A percentile compares a stretch with the other conserved stretches of the same genome.
Evolutionary conservation across 2,797 vertebrate species (phyloP).

Genomic region (Semotilus atromaculatus): DNA sequence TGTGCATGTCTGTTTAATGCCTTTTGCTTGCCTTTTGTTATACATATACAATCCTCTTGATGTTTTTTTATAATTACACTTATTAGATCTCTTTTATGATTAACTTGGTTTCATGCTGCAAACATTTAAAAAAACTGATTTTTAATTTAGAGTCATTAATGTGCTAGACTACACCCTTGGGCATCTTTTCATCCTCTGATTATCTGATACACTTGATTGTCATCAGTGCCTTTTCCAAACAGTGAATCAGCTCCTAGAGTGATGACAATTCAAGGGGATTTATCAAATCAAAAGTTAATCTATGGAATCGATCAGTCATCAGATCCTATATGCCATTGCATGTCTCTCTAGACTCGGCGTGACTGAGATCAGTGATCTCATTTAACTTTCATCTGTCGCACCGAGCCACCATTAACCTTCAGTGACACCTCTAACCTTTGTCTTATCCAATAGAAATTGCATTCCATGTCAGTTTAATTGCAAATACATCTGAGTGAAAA

Average conservation of each 20-base stretch:
- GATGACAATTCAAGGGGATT: slow-evolving; percentile 54
- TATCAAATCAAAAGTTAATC: slow-evolving; percentile 60
- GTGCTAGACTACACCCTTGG: slow-evolving; percentile 29
- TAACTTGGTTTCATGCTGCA: not conserved
- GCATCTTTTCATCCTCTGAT: slow-evolving; percentile 26
- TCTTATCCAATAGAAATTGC: slow-evolving; percentile 58
- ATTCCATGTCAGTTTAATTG: slow-evolving; percentile 57
- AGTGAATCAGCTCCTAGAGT: slow-evolving; percentile 37
- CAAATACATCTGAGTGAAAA: slow-evolving; percentile 53
- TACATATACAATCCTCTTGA: not conserved
- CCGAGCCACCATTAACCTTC: slow-evolving; percentile 61
- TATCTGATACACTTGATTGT: slow-evolving; percentile 39
- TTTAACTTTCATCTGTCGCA: slow-evolving; percentile 57
- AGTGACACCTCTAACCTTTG: slow-evolving; percentile 61
- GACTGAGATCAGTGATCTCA: slow-evolving; percentile 58
- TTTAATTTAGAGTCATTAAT: slow-evolving; percentile 15
- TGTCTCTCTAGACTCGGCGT: slow-evolving; percentile 43
- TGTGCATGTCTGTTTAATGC: slow-evolving; percentile 53
- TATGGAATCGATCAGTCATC: slow-evolving; percentile 58
- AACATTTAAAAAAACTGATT: not conserved
- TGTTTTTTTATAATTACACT: not conserved
- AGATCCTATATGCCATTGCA: slow-evolving; percentile 47
- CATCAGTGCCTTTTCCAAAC: slow-evolving; percentile 28
- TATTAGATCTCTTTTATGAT: not conserved
- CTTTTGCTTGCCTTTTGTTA: slow-evolving; percentile 37